Conservation (phyloP, 2,113 vertebrate genomes). For the Gracilinanus agilis region DNA sequence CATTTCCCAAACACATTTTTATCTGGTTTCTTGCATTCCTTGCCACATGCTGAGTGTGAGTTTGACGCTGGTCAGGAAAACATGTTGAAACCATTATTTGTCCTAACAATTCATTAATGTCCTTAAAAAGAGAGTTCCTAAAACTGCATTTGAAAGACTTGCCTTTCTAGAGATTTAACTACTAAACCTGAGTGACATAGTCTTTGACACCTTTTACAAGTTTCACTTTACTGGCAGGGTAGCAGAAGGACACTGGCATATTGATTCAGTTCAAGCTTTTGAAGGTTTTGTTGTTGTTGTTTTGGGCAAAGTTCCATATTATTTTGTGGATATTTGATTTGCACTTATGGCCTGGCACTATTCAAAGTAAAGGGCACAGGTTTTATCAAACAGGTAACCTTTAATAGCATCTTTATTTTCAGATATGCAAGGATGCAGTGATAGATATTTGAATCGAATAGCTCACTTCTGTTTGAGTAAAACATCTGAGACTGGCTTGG, state of each 20-base stretch:
- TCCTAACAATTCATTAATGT: slow-evolving; percentile 22
- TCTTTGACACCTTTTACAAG: background rate
- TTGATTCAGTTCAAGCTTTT: background rate
- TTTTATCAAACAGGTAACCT: slow-evolving; percentile 44
- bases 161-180: background rate
- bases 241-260: background rate
- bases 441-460: background rate
- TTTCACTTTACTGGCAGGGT: background rate
- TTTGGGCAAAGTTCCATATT: background rate
- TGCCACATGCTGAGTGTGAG: background rate
- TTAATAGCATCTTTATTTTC: slow-evolving; percentile 6
- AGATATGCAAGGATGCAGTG: background rate
- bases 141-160: background rate
- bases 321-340: slow-evolving; percentile 12
- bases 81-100: slow-evolving; percentile 4
- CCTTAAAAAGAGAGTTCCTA: slow-evolving; percentile 5
- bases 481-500: background rate
- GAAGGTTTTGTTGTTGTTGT: background rate
- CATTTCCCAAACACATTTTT: background rate
- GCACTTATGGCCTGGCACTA: slow-evolving; percentile 8
- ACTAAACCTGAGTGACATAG: background rate
- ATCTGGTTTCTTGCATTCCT: background rate
- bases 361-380: slow-evolving; percentile 18
- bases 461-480: background rate
- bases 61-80: background rate